Evolutionary conservation across 2,113 vertebrate species (phyloP), one percentile per base, ranked within the genome.

Genomic region (Agelaius phoeniceus): DNA sequence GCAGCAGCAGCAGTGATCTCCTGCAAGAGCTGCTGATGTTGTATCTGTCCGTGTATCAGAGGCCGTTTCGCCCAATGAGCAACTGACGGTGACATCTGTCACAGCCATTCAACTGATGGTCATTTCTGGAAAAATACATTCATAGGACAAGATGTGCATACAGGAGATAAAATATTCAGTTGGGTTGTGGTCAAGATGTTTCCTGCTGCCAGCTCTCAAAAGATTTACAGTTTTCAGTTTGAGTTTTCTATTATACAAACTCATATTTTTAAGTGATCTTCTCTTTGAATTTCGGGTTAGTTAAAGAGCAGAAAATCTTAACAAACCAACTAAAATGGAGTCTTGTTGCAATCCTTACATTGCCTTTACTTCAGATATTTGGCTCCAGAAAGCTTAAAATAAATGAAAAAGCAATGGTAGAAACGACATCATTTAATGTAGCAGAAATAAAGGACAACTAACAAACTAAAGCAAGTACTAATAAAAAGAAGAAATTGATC

Each of bases 121-220:
- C 66, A 35, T 51, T 91, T 83, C 84, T 79, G 49, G 84, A 91
- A 89, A 78, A 51, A 27, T 62, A 33, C 21, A 44, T 75, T 76
- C 66, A 9, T 15, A 71, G 76, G 28, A 71, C 76, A 61, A 83
- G n/a, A 37, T 10, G 27, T 96, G 95, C 14, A n/a, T 15, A 30
- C 4, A 24, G 7, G 44, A 96, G 96, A 97, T 97, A 96, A 96
- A 91, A 54, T 9, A 48, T 93, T 96, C 95, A 16, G 95, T 96
- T 94, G 43, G 12, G 41, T n/a, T 93, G 89, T 80, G 93, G 93
- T 91, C 73, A 84, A 72, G 80, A 82, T 28, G 39, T 33, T 92
- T 89, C 80, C 66, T 85, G 52, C 86, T 76, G 41, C n/a, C 37
- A 54, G 44, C 28, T 84, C 73, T 49, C 30, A 14, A 52, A 87